These are phyloP conservation scores for Aphidius gifuensis DNA, from an alignment of 1,140 invertebrate species.

Conservation along the genomic window DNA sequence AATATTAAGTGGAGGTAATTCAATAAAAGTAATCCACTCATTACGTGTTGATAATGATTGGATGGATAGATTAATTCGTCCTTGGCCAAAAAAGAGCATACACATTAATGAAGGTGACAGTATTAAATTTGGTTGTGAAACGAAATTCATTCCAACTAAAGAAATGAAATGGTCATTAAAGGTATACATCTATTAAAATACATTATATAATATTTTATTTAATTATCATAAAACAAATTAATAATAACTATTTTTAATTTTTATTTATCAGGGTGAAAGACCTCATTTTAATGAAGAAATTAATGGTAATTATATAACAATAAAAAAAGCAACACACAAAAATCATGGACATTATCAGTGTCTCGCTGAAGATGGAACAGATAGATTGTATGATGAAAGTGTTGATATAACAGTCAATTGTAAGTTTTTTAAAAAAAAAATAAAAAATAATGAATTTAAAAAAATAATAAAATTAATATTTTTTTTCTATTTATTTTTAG, in stretches of 20 bases:
- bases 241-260: slow-evolving; percentile 13
- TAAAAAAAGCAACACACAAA: slow-evolving; percentile 37
- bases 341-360: slow-evolving; percentile 40
- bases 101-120: slow-evolving; percentile 24
- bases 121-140: slow-evolving; percentile 32
- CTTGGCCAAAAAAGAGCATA: slow-evolving; percentile 30
- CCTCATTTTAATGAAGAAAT: slow-evolving; percentile 6
- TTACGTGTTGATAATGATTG: slow-evolving; percentile 25
- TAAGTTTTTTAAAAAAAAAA: slow-evolving; percentile 28
- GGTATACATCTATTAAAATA: slow-evolving; percentile 27
- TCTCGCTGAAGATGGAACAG: slow-evolving; percentile 34
- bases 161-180: slow-evolving; percentile 41
- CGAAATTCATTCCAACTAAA: slow-evolving; percentile 10
- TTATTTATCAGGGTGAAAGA: neutral
- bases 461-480: slow-evolving; percentile 9
- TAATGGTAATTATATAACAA: slow-evolving; percentile 29
- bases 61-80: slow-evolving; percentile 19
- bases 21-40: slow-evolving; percentile 29
- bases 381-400: slow-evolving; percentile 24
- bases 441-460: neutral
- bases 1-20: slow-evolving; percentile 10
- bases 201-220: no score
- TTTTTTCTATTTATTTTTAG: slow-evolving; percentile 36
- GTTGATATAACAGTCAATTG: slow-evolving; percentile 37
- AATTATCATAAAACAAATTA: no score